Base-by-base conservation (phyloP, 2,113 vertebrate species). In the Syngnathus scovelli region DNA sequence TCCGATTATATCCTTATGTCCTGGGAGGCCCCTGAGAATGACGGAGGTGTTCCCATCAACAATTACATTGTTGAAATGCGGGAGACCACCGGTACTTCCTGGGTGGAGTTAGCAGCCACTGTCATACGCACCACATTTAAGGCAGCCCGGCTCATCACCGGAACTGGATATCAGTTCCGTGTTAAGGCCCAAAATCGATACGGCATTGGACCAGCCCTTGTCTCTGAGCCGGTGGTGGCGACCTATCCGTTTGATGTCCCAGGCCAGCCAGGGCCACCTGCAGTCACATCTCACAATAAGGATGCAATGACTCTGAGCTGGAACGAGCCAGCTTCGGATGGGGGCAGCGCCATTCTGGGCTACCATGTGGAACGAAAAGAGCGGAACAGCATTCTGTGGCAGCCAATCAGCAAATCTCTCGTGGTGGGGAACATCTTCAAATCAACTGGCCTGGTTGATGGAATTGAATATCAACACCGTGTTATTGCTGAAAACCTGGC, bases 291-390 rank as follows among this genome's bases (percentile, higher is more conserved):
- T 68, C 94, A 95, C 76, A 95, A 92, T 76, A 99, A 95, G 82
- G 97, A 98, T 79, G 81, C 88, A 4, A 98, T 98, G 90, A 95
- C 92, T 51, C 90, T 99, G 78, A 95, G 93, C 77, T 99, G 97
- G 97, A 86, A 99, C 77, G 95, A 99, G 76, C 97, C 97, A 67
- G 85, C 95, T 71, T 89, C 91, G 71, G 93, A 99, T 86, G 97
- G 97, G 75, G 97, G 97, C 86, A 99, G 95, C 66, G 88, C 90
- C 66, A 95, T 99, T 86, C 85, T 98, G 63, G 97, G 97, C 59
- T 99, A 99, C 80, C 94, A 98, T 9, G 21, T 99, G 79, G 96
- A 99, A 85, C 94, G 96, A 74, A 99, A 99, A 92, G 97, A 99
- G 87, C 89, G 92, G 79, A 99, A 96, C 74, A 95, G 94, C 78